phyloP scores from a whole-genome alignment of 1,140 invertebrate genomes.

The Paralvinella palmiformis region DNA sequence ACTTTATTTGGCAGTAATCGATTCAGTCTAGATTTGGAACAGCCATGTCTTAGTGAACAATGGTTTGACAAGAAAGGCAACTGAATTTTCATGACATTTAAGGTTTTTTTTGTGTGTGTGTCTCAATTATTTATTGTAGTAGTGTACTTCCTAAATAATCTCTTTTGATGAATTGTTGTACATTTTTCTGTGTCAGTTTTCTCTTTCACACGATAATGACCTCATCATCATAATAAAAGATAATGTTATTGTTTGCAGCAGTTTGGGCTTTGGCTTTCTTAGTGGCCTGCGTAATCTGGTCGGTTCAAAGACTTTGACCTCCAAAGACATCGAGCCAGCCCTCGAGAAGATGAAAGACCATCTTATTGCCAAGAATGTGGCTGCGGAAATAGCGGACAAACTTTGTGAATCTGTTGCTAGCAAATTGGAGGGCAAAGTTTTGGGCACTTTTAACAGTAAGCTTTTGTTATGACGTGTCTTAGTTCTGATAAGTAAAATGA shows the following conservation, averaged over 20 bases:
- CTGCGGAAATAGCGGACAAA: conserved; percentile 88
- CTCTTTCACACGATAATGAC: too few species aligned
- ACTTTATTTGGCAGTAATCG: too few species aligned
- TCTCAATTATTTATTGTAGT: too few species aligned
- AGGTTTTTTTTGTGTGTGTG: too few species aligned
- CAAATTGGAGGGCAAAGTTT: conserved; percentile 88
- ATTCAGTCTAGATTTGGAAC: too few species aligned
- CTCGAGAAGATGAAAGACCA: conserved; percentile 95
- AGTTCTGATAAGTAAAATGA: neutral
- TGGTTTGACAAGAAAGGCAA: too few species aligned
- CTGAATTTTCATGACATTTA: too few species aligned
- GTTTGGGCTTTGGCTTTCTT: conserved; percentile 45
- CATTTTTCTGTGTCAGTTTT: too few species aligned
- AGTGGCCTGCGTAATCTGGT: conserved; percentile 67
- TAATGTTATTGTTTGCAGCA: neutral
- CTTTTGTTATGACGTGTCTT: neutral
- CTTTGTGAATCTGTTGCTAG: conserved; percentile 89
- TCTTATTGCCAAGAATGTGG: conserved; percentile 95
- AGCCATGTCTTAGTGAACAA: too few species aligned
- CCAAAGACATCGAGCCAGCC: conserved; percentile 68
- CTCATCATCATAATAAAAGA: too few species aligned
- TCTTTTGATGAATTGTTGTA: too few species aligned
- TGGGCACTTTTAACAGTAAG: conserved; percentile 80
- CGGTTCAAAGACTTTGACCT: conserved; percentile 56
- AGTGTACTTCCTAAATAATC: too few species aligned